phyloP scores from a whole-genome alignment of 2,888 invertebrate species.

The Acanthosepion esculentum region DNA sequence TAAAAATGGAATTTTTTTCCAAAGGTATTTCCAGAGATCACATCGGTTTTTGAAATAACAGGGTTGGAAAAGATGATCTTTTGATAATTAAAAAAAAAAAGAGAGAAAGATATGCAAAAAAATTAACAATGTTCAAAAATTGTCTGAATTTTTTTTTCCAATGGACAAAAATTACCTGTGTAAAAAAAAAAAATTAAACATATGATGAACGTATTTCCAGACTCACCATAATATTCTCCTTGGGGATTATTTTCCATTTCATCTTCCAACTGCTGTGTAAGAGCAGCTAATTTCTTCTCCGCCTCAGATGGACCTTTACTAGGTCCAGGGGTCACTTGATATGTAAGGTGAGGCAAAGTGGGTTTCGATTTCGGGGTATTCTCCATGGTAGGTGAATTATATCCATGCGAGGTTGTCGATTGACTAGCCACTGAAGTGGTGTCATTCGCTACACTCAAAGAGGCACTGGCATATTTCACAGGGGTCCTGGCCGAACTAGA shows the following conservation, averaged over 20 bases:
- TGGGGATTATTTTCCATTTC: slow-evolving; percentile 92
- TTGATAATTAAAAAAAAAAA: no score
- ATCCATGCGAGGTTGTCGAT: slow-evolving; percentile 38
- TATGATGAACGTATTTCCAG: not conserved
- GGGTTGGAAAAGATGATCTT: no score
- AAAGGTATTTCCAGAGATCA: no score
- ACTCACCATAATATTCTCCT: slow-evolving; percentile 95
- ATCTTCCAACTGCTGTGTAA: slow-evolving; percentile 72
- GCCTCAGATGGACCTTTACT: slow-evolving; percentile 66
- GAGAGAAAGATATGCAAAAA: no score
- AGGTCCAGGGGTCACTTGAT: slow-evolving; percentile 65
- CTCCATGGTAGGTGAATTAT: slow-evolving; percentile 45
- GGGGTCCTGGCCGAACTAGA: not conserved
- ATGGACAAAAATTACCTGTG: no score
- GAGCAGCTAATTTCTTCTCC: slow-evolving; percentile 71
- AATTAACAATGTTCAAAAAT: no score
- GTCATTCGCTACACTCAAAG: slow-evolving; percentile 50
- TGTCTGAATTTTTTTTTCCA: no score
- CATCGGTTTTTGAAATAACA: no score
- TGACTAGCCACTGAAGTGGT: slow-evolving; percentile 48
- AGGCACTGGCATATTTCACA: slow-evolving; percentile 48
- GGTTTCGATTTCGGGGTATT: slow-evolving; percentile 51
- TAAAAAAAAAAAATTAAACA: no score
- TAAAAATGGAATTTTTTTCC: no score
- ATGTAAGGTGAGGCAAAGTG: slow-evolving; percentile 59